Base-by-base conservation (phyloP, 2,113 vertebrate genomes). In the Caloenas nicobarica region DNA sequence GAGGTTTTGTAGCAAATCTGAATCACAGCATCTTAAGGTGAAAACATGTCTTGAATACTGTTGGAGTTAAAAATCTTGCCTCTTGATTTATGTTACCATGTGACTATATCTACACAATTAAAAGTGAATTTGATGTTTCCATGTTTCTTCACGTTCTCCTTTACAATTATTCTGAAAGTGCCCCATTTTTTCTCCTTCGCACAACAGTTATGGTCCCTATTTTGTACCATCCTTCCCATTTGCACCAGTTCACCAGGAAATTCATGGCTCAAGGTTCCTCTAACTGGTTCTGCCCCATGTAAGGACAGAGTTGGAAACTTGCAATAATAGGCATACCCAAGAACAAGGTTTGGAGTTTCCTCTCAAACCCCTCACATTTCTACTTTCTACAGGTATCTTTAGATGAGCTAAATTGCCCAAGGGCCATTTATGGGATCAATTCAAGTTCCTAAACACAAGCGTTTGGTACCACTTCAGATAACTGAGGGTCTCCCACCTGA, bases 401-500 rank as follows among this genome's bases (percentile, higher is more conserved):
- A 13, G 31, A 38, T 79, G 5, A 36, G 21, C 5, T 28, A 29
- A 74, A 48, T 28, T 66, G 7, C n/a, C 3, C 42, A 64, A 58
- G 38, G 12, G 11, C 13, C 28, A 22, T 57, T 86, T 74, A 24
- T 28, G 15, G 8, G 21, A 51, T 31, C 29, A 70, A 1, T 34
- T 70, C 74, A 57, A 11, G 46, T 57, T 56, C 11, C 62, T 71
- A 64, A 54, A 24, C 15, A 58, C 24, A 58, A 3, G 8, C 26
- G 8, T 57, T 71, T 50, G 26, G 16, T 53, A 36, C 18, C 57
- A 36, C 22, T 88, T 81, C 54, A 69, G 26, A n/a, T 26, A 74
- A 73, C 1, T 0, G 0, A 46, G 16, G 8, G 8, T 12, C 2
- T 91, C 21, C 51, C 40, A 48, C 10, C 7, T 11, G 24, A 25